Conservation (phyloP, 2,888 invertebrate species). For the Trimorus sp. region DNA sequence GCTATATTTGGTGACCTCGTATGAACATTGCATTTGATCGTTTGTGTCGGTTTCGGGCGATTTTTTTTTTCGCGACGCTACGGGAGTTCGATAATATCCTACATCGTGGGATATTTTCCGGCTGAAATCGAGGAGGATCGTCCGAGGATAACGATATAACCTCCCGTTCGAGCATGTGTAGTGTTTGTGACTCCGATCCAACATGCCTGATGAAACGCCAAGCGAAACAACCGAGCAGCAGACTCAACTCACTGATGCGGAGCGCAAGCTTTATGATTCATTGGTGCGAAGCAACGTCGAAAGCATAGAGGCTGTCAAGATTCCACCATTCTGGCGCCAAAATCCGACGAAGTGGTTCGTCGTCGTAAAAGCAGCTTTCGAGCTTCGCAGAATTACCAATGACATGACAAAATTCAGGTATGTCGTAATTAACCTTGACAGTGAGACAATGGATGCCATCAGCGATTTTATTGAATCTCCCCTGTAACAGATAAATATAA, state of each 20-base stretch:
- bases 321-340: constrained; percentile 23
- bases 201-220: not conserved
- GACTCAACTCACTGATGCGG: not conserved
- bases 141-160: constrained; percentile 5
- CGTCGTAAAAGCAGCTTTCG: constrained; percentile 23
- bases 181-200: not conserved
- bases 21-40: no score
- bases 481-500: not conserved
- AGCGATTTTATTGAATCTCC: constrained; percentile 15
- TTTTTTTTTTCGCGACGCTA: not conserved
- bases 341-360: constrained; percentile 32
- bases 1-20: no score
- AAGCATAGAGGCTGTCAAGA: constrained; percentile 7
- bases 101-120: constrained; percentile 11
- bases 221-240: not conserved
- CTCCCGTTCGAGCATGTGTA: not conserved
- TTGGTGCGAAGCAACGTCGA: no score
- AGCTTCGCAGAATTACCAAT: constrained; percentile 1
- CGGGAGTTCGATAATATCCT: not conserved
- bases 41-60: no score
- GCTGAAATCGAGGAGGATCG: constrained; percentile 10
- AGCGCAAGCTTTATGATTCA: no score
- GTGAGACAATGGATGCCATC: constrained; percentile 5
- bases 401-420: constrained; percentile 41
- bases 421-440: constrained; percentile 16